A percentile compares a stretch with the other conserved stretches of the same genome.
Conservation (phyloP, 2,113 vertebrate genomes). For the Merops nubicus region DNA sequence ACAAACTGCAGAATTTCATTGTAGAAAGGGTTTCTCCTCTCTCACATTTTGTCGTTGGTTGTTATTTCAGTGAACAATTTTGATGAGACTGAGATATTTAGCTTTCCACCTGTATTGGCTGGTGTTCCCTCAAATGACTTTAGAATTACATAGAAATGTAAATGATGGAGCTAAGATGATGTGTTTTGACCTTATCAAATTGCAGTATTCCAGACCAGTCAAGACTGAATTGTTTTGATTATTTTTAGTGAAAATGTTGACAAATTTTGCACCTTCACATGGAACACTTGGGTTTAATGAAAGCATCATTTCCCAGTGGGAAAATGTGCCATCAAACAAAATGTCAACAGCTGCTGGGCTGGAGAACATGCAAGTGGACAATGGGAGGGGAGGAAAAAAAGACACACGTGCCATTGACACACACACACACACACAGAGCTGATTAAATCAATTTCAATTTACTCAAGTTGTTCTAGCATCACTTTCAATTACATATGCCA, state of each 20-base stretch:
- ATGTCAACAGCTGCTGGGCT: conserved; percentile 35
- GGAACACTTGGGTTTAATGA: conserved; percentile 17
- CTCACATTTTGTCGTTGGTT: background rate
- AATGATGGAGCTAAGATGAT: background rate
- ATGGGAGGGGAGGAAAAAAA: background rate
- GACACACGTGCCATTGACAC: background rate
- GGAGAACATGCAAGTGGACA: conserved; percentile 34
- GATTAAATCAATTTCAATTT: conserved; percentile 52
- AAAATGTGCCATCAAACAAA: conserved; percentile 2
- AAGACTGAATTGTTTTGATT: background rate
- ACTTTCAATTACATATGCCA: conserved; percentile 31
- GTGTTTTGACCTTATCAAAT: conserved; percentile 1
- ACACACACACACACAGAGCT: background rate
- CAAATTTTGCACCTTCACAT: conserved; percentile 5
- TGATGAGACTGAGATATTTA: background rate
- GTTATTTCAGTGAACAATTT: background rate
- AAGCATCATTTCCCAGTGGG: conserved; percentile 4
- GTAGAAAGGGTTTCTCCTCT: background rate
- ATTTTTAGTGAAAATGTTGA: conserved; percentile 36
- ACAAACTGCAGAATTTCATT: background rate
- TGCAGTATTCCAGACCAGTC: background rate
- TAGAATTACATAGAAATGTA: background rate
- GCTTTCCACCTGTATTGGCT: background rate
- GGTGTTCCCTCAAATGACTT: background rate
- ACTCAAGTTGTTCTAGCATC: conserved; percentile 40